Evolutionary conservation across 2,888 invertebrate genomes (phyloP).

Genomic region (Cistogaster globosa): DNA sequence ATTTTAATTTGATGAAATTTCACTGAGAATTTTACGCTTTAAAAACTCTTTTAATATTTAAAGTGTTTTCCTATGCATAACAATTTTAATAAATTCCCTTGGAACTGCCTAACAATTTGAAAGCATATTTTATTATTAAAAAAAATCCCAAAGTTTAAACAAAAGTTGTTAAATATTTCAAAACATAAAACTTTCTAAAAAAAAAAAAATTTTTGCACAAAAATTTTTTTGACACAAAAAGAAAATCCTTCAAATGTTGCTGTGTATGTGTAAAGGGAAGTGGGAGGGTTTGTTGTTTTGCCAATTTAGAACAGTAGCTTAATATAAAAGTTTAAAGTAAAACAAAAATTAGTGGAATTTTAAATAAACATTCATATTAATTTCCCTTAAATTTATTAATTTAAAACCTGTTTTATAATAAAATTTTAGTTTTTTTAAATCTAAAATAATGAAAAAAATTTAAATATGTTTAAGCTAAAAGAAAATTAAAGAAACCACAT

Average conservation of each 20-base stretch:
- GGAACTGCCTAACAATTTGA: neutral
- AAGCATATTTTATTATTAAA: slow-evolving; percentile 1
- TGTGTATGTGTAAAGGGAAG: neutral
- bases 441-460: neutral
- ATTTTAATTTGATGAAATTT: no score
- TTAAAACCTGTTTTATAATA: neutral
- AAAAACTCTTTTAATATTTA: neutral
- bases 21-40: neutral
- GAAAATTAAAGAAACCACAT: slow-evolving; percentile 32
- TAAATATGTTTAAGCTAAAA: slow-evolving; percentile 20
- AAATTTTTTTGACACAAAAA: slow-evolving; percentile 37
- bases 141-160: slow-evolving; percentile 22
- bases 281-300: neutral
- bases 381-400: slow-evolving; percentile 45
- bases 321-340: slow-evolving; percentile 6
- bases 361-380: slow-evolving; percentile 48
- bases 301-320: neutral
- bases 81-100: slow-evolving; percentile 17
- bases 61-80: neutral
- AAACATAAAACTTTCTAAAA: neutral
- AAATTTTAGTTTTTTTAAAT: neutral
- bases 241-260: slow-evolving; percentile 37
- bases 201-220: neutral
- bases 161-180: slow-evolving; percentile 21
- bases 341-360: slow-evolving; percentile 13